Conservation (phyloP, 2,113 vertebrate genomes). For the Aspiorhynchus laticeps region DNA sequence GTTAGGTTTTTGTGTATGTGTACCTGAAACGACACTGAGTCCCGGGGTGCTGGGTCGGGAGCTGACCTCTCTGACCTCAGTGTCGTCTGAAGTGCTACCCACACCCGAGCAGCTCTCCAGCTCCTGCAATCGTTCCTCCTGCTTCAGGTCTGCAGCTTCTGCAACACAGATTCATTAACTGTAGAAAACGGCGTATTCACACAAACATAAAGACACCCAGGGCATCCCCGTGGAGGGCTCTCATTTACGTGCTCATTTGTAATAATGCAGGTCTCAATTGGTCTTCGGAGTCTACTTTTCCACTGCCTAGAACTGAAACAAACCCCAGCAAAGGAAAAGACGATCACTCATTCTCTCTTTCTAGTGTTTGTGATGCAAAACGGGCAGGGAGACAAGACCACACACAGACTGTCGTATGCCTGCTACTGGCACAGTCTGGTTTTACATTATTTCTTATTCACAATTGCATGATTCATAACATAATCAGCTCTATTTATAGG, state of each 20-base stretch:
- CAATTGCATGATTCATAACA: background rate
- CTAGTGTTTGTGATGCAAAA: background rate
- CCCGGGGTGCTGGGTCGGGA: conserved; percentile 97
- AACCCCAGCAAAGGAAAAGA: conserved; percentile 62
- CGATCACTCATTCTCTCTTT: conserved; percentile 20
- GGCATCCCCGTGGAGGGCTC: conserved; percentile 46
- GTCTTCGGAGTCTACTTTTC: conserved; percentile 78
- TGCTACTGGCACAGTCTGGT: conserved; percentile 11
- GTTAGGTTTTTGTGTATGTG: background rate
- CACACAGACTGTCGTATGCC: conserved; percentile 7
- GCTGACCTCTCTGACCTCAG: conserved; percentile 97
- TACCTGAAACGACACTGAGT: conserved; percentile 98
- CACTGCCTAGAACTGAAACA: conserved; percentile 75
- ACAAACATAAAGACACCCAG: conserved; percentile 39
- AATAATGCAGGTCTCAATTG: conserved; percentile 76
- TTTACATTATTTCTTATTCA: background rate
- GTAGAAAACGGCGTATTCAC: background rate
- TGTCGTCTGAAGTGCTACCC: conserved; percentile 96
- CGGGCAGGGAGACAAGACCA: background rate
- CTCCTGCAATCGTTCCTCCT: conserved; percentile 96
- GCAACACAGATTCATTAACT: conserved; percentile 44
- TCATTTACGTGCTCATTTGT: conserved; percentile 78
- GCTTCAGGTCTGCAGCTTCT: conserved; percentile 96
- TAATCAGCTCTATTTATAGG: background rate
- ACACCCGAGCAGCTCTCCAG: conserved; percentile 98